Conservation (phyloP, 2,888 invertebrate genomes). For the Prosapia bicincta region DNA sequence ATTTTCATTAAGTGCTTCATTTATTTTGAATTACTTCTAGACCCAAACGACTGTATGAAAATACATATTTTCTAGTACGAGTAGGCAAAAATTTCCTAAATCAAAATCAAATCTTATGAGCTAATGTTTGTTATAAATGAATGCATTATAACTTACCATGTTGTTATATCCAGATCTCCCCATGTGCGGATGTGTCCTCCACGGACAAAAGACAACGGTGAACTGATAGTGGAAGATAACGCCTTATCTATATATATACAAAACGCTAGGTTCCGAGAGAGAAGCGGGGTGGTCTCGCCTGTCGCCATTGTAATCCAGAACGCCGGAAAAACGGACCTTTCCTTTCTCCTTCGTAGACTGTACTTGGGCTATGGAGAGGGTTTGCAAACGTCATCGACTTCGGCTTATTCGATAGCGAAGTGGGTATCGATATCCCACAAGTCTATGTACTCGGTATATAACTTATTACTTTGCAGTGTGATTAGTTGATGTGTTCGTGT, state of each 20-base stretch:
- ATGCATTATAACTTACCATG: too few relatives aligned
- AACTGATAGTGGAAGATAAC: conserved; percentile 7
- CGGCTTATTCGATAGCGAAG: neutral
- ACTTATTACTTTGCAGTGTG: neutral
- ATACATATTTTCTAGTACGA: too few relatives aligned
- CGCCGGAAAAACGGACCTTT: conserved; percentile 27
- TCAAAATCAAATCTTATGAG: too few relatives aligned
- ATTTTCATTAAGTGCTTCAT: too few relatives aligned
- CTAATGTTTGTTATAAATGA: too few relatives aligned
- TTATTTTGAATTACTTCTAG: too few relatives aligned
- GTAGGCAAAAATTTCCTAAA: too few relatives aligned
- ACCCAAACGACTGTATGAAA: too few relatives aligned
- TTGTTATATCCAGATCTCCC: neutral
- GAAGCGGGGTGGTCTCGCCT: conserved; percentile 13
- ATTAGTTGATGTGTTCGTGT: neutral
- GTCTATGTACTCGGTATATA: neutral
- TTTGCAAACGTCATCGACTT: neutral
- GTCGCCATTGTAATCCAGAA: conserved; percentile 22
- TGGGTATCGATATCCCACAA: too few relatives aligned
- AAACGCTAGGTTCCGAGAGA: neutral
- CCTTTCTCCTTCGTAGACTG: conserved; percentile 20
- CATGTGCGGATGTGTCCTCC: neutral
- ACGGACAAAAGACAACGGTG: neutral
- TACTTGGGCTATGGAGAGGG: neutral
- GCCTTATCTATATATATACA: conserved; percentile 23